Evolutionary conservation across 2,888 invertebrate genomes (phyloP), one percentile per base, ranked within the genome.

Genomic region (Ophonus ardosiacus): DNA sequence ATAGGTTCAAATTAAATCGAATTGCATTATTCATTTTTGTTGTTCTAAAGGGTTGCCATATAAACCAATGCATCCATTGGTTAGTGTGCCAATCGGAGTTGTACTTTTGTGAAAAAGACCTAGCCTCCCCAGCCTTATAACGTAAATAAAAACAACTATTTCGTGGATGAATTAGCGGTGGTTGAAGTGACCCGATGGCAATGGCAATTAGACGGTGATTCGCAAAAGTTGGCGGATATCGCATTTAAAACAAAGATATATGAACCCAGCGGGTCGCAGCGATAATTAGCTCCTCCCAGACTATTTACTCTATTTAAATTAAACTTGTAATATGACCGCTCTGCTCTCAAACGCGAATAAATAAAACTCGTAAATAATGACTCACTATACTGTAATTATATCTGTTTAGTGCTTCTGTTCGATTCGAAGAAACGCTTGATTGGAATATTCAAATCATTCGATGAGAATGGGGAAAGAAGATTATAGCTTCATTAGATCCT

Each of bases 231-330:
- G 40, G 43, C 18, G 43, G 15, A 40, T 61, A 71, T 82, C 82
- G 82, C 83, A 76, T 76, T 83, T 83, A 83, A 82, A 83, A 83
- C 83, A 83, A 83, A 83, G 83, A 83, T 83, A 83, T 83, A 83
- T 83, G 76, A 6, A 40, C 83, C 13, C 83, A 83, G 83, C 83
- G 40, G 83, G 83, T 18, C 59, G 57, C 83, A n/a, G 40, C 76
- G 61, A 83, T 83, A 83, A 83, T 83, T 83, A 83, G 76, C 83
- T 57, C 7, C 61, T 38, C 40, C 81, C 76, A 76, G 57, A 83
- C 76, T 83, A 83, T 83, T 83, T 83, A 83, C 83, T 83, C 83
- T 83, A 83, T 83, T 83, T 83, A 83, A 83, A 83, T 83, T 76
- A 74, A 76, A 83, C 76, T 83, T 61, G 83, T 76, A 83, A 76